phyloP scores from a whole-genome alignment of 2,888 invertebrate genomes.

The Morpho deidamia region DNA sequence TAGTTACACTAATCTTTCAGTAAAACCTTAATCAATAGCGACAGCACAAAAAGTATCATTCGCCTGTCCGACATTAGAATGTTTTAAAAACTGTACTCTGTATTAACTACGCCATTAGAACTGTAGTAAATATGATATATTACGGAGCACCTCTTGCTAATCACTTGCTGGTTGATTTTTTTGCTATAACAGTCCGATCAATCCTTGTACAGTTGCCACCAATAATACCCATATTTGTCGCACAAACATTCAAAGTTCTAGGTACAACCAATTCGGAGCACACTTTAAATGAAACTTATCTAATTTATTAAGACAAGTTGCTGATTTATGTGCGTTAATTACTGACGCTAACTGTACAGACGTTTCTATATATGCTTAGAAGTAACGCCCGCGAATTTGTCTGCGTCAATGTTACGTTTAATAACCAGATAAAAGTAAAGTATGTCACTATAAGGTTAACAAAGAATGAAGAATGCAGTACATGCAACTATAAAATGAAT shows the following conservation, averaged over 20 bases:
- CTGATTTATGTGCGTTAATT: not conserved
- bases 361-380: too few relatives aligned
- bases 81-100: conserved; percentile 40
- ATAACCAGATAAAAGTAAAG: too few relatives aligned
- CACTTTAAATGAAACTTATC: conserved; percentile 3
- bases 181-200: conserved; percentile 50
- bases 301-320: conserved; percentile 3
- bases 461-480: too few relatives aligned
- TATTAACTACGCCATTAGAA: conserved; percentile 55
- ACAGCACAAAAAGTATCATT: conserved; percentile 30
- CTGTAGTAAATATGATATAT: conserved; percentile 55
- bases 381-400: too few relatives aligned
- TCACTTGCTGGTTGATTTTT: conserved; percentile 32
- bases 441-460: too few relatives aligned
- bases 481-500: too few relatives aligned
- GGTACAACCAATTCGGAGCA: not conserved
- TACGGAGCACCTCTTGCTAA: conserved; percentile 33
- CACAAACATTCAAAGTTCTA: not conserved
- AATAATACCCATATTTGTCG: not conserved
- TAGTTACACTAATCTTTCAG: conserved; percentile 32
- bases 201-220: conserved; percentile 16
- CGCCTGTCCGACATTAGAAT: conserved; percentile 33
- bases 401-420: too few relatives aligned
- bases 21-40: conserved; percentile 30
- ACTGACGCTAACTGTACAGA: too few relatives aligned